Base-by-base conservation (phyloP, 2,888 invertebrate genomes). In the Tolmerus cingulatus region DNA sequence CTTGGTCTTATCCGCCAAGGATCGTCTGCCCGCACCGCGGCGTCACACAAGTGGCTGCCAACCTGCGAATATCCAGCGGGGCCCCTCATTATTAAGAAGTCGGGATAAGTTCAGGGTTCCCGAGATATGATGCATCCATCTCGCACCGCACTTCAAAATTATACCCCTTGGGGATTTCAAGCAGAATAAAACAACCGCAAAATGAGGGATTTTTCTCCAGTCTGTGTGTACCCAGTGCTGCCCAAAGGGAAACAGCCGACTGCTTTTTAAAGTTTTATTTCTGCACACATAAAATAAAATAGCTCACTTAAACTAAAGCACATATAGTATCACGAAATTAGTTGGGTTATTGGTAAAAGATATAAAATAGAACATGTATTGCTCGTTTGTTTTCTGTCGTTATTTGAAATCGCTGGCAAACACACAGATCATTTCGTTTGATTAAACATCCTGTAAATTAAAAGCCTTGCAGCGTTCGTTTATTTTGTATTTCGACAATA, bases 31-130 rank as follows among this genome's bases (percentile, higher is more conserved):
- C 40, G 81, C 27, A 55, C 55, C 30, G 43, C 27, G 27, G 43
- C 40, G 79, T 79, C 66, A 51, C 5, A 46, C 43, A 46, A 46
- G 43, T 46, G 43, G 43, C 43, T 78, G 16, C 12, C 30, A 30
- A 66, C 74, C 74, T 66, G 74, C 37, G 84, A 81, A 74, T 23
- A 40, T 66, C 37, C 82, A 16, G 51, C 43, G 43, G 43, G 74
- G 51, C 51, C 51, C 5, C 27, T 85, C 85, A 51, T 74, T 46
- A 85, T 74, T 85, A 85, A 85, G 46, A 40, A 85, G 85, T 74
- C 74, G 74, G n/a, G 12, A 74, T 27, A 46, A 85, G 85, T 74
- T 85, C 74, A 23, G 23, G 46, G 19, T 23, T 27, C 23, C 46
- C 27, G 46, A 27, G 74, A 74, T 85, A 85, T 46, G 46, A 57